phyloP scores from a whole-genome alignment of 2,113 vertebrate species.

The Probosciger aterrimus region DNA sequence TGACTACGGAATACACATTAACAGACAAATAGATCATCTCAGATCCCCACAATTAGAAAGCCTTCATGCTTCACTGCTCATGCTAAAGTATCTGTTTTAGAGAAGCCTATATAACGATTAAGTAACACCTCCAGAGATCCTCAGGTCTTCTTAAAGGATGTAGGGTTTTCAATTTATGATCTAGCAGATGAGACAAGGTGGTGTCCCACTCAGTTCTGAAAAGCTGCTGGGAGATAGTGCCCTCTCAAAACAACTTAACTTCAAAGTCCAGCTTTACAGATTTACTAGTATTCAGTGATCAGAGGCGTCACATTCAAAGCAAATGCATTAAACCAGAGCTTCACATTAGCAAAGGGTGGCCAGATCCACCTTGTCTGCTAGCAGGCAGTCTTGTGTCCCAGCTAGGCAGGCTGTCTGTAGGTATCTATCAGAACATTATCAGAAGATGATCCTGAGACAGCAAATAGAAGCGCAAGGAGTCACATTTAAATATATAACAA shows the following conservation, averaged over 20 bases:
- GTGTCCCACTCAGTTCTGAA: not conserved
- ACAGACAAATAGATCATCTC: not conserved
- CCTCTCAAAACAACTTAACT: not conserved
- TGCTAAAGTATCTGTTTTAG: not conserved
- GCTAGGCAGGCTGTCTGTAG: not conserved
- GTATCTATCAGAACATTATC: not conserved
- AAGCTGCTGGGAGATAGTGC: not conserved
- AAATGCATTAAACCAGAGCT: not conserved
- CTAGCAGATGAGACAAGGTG: not conserved
- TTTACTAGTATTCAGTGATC: not conserved
- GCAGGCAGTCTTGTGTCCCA: not conserved
- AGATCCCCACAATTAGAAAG: not conserved
- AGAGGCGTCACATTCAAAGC: not conserved
- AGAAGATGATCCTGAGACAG: not conserved
- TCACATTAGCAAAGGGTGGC: not conserved
- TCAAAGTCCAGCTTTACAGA: not conserved
- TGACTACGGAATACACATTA: not conserved
- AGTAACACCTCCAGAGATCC: not conserved
- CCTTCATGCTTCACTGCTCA: not conserved
- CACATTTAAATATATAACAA: not conserved
- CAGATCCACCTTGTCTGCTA: not conserved
- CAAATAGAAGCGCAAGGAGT: not conserved
- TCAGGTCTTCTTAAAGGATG: not conserved
- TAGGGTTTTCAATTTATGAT: not conserved
- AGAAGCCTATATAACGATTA: not conserved